Evolutionary conservation across 2,113 vertebrate species (phyloP), one percentile per base, ranked within the genome.

Genomic region (Oxygymnocypris stewartii): DNA sequence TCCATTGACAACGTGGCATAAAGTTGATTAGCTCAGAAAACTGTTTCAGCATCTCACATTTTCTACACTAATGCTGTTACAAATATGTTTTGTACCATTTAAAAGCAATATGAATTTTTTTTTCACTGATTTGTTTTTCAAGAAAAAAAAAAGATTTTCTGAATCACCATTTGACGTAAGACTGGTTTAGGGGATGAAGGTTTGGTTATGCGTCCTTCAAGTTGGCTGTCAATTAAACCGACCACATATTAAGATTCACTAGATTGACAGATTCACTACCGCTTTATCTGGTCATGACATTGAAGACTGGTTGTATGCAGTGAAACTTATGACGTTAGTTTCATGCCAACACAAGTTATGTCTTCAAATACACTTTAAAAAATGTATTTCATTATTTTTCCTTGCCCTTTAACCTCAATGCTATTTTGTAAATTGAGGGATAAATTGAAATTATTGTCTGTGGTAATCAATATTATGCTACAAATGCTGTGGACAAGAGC

Each of bases 401-500:
- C 31, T 37, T 37, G 31, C 14, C 31, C 67, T 35, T 69, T 69
- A 35, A 69, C 14, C 6, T 69, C 67, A 37, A 10, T 2, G 16
- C 28, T 31, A 31, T 31, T 37, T 71, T 37, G 31, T 37, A 2
- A 37, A 6, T 11, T 74, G 20, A 23, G 9, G 37, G 37, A 42
- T 42, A 20, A 74, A 10, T 44, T n/a, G 4, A 74, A 65, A 74
- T 74, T 11, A 44, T n/a, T 75, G 67, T 20, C 31, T 37, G 73
- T 75, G 71, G 40, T 75, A 75, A 75, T 47, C 12, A 6, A 44
- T 47, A 49, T 77, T 51, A 51, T 77, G 44, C 75, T n/a, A 28
- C n/a, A 51, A 77, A 49, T 77, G 12, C 11, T 44, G 23, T n/a
- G 0, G 6, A 67, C 1, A 31, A 51, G 28, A 69, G 65, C 65